phyloP scores from a whole-genome alignment of 2,113 vertebrate species.

The Cephalopterus ornatus region DNA sequence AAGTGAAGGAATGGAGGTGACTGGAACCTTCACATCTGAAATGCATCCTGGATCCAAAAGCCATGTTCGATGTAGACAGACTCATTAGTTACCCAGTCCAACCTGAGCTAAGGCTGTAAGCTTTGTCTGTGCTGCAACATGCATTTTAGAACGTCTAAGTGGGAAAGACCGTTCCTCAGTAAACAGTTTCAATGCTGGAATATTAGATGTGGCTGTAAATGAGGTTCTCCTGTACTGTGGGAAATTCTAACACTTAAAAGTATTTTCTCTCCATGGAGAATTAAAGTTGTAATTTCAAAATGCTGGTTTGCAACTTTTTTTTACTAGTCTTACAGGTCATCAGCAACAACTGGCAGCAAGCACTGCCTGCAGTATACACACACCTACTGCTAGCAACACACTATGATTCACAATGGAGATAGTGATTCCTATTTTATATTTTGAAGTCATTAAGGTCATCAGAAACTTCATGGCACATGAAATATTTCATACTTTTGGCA shows the following conservation, averaged over 20 bases:
- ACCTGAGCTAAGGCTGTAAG: not conserved
- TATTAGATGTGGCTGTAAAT: not conserved
- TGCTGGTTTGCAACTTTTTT: not conserved
- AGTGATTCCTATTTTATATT: not conserved
- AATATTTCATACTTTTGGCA: not conserved
- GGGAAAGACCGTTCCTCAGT: not conserved
- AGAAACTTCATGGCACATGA: not conserved
- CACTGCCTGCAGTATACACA: not conserved
- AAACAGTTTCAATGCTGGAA: not conserved
- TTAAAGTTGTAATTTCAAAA: not conserved
- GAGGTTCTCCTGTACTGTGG: not conserved
- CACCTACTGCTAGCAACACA: not conserved
- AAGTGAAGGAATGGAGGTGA: fast-evolving
- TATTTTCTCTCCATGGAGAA: not conserved
- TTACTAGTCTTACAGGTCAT: not conserved
- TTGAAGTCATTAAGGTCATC: not conserved
- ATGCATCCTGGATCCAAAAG: not conserved
- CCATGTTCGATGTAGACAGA: not conserved
- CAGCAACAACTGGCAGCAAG: not conserved
- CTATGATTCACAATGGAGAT: not conserved
- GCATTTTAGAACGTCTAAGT: not conserved
- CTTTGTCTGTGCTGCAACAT: not conserved
- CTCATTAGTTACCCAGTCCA: fast-evolving
- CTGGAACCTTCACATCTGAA: fast-evolving
- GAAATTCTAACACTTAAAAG: not conserved